phyloP scores from a whole-genome alignment of 2,113 vertebrate species.

The Carollia perspicillata region DNA sequence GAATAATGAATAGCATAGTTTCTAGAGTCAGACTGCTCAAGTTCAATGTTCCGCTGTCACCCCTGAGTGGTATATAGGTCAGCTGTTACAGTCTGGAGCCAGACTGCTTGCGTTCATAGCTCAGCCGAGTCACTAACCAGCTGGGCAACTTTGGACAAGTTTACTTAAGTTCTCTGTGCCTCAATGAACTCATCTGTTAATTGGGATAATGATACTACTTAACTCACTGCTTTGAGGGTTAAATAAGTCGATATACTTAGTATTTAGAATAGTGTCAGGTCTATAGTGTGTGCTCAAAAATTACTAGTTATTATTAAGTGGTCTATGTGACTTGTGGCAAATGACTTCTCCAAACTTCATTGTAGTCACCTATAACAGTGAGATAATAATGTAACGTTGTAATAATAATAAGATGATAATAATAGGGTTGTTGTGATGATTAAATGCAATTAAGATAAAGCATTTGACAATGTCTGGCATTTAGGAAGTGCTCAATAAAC shows the following conservation, averaged over 20 bases:
- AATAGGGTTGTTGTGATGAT: background rate
- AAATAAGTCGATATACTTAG: background rate
- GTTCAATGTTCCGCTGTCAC: background rate
- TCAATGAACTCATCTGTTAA: background rate
- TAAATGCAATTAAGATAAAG: background rate
- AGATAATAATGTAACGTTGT: background rate
- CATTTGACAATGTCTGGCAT: background rate
- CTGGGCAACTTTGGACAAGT: background rate
- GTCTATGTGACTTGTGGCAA: background rate
- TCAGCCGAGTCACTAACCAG: background rate
- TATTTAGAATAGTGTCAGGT: background rate
- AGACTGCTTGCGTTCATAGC: background rate
- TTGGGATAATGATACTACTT: background rate
- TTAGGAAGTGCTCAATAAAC: slow-evolving; percentile 10
- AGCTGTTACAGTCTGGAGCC: background rate
- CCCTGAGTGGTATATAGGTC: background rate
- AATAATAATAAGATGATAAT: background rate
- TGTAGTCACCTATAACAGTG: background rate
- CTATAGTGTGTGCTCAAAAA: background rate
- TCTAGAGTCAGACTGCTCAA: background rate
- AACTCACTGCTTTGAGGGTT: background rate
- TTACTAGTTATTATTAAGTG: background rate
- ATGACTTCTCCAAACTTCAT: background rate
- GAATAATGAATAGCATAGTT: background rate
- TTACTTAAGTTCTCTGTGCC: background rate